Conservation (phyloP, 2,113 vertebrate genomes). For the Trinectes maculatus region DNA sequence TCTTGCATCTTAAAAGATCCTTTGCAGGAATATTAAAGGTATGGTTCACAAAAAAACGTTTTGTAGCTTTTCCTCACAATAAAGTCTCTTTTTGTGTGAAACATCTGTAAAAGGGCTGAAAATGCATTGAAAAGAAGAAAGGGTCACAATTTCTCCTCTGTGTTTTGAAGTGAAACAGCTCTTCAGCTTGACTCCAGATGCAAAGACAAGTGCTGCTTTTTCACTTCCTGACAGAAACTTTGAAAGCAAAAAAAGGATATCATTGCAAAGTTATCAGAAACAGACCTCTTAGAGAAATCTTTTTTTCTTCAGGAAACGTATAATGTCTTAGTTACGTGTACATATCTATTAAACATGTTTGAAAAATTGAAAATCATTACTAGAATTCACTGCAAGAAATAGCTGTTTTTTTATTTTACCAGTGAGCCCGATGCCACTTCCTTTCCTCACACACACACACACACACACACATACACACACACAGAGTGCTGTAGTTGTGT, state of each 20-base stretch:
- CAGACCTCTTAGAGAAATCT: conserved; percentile 7
- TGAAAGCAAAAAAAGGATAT: conserved; percentile 20
- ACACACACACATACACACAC: no score
- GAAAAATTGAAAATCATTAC: neutral
- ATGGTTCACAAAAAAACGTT: no score
- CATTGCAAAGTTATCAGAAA: conserved; percentile 4
- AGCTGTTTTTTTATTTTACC: conserved; percentile 21
- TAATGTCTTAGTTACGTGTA: neutral
- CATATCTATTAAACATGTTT: neutral
- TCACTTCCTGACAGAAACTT: conserved; percentile 43
- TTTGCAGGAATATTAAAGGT: no score
- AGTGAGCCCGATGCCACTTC: conserved; percentile 19
- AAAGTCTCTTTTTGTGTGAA: neutral
- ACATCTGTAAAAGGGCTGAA: neutral
- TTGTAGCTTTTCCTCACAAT: no score
- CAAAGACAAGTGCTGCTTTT: conserved; percentile 33
- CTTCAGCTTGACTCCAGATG: conserved; percentile 42
- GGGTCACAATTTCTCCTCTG: neutral
- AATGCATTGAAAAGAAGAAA: neutral
- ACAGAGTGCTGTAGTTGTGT: conserved; percentile 65
- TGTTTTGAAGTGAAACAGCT: neutral
- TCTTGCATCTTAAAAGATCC: neutral
- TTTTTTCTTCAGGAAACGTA: neutral
- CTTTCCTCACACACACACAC: conserved; percentile 40
- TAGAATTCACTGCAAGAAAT: conserved; percentile 19